Evolutionary conservation across 1,140 invertebrate genomes (phyloP).

Genomic region (Triops cancriformis): DNA sequence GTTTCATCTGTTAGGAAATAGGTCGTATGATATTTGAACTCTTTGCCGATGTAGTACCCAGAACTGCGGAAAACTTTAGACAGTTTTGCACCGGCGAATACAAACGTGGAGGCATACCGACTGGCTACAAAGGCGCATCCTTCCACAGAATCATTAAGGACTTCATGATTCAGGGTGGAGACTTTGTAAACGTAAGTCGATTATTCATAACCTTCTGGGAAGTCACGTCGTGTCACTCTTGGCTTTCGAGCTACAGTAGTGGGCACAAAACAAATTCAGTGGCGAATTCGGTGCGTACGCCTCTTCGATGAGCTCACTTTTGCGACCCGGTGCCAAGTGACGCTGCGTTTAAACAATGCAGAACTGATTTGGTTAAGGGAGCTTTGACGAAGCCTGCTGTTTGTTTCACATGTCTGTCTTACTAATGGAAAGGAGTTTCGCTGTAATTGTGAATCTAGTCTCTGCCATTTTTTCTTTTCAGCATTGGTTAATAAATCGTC

Average conservation of each 20-base stretch:
- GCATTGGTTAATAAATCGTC: background rate
- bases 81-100: constrained; percentile 96
- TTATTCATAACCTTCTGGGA: background rate
- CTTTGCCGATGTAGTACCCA: constrained; percentile 92
- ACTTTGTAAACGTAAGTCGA: constrained; percentile 87
- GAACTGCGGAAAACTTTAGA: constrained; percentile 97
- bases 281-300: no score
- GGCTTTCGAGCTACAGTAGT: no score
- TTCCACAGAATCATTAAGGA: constrained; percentile 99
- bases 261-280: no score
- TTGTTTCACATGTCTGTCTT: no score
- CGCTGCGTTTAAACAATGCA: no score
- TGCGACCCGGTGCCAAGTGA: no score
- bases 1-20: constrained; percentile 51
- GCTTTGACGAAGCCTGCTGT: no score
- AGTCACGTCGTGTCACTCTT: background rate
- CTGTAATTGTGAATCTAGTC: background rate
- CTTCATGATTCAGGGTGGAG: constrained; percentile 98
- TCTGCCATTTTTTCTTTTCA: background rate
- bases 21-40: constrained; percentile 94
- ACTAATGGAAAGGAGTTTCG: no score
- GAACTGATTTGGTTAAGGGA: no score
- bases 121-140: constrained; percentile 89
- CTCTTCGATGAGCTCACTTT: no score
- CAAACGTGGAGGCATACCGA: constrained; percentile 78